A percentile compares a stretch with the other conserved stretches of the same genome.
Conservation (phyloP, 2,797 vertebrate genomes). For the Apogon hyalosoma region DNA sequence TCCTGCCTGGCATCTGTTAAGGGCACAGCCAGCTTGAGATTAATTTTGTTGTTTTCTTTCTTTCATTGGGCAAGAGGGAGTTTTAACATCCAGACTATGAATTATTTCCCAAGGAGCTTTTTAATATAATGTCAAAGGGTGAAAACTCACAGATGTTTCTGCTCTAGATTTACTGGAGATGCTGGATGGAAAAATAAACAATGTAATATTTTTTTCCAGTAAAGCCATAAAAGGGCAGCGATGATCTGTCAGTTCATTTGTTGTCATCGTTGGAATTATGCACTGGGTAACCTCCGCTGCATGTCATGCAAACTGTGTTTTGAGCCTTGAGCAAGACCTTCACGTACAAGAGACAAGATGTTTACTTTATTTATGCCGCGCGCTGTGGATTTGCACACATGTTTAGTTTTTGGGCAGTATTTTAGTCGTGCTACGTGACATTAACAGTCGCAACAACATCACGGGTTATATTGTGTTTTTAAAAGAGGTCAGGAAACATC, state of each 20-base stretch:
- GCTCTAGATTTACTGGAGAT: constrained; percentile 62
- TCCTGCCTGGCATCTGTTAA: constrained; percentile 69
- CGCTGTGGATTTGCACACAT: background rate
- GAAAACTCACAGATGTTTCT: constrained; percentile 70
- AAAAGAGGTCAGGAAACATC: constrained; percentile 76
- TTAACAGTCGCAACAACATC: constrained; percentile 24
- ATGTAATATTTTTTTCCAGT: constrained; percentile 42
- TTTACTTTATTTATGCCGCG: constrained; percentile 12
- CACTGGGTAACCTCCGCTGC: constrained; percentile 13
- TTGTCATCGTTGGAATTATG: constrained; percentile 46
- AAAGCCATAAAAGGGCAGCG: constrained; percentile 52
- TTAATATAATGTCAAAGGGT: constrained; percentile 68
- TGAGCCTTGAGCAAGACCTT: background rate
- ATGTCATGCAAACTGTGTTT: constrained; percentile 11
- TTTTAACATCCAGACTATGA: constrained; percentile 61
- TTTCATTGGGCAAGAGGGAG: constrained; percentile 73
- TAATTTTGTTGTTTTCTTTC: constrained; percentile 73
- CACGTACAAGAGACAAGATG: constrained; percentile 22
- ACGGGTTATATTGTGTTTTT: constrained; percentile 61
- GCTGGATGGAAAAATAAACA: constrained; percentile 77
- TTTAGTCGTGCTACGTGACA: constrained; percentile 17
- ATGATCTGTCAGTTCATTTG: constrained; percentile 53
- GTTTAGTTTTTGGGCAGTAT: constrained; percentile 9
- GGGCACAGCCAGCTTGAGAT: constrained; percentile 62
- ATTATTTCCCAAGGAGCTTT: constrained; percentile 72